Base-by-base conservation (phyloP, 2,113 vertebrate species). In the Lathamus discolor region DNA sequence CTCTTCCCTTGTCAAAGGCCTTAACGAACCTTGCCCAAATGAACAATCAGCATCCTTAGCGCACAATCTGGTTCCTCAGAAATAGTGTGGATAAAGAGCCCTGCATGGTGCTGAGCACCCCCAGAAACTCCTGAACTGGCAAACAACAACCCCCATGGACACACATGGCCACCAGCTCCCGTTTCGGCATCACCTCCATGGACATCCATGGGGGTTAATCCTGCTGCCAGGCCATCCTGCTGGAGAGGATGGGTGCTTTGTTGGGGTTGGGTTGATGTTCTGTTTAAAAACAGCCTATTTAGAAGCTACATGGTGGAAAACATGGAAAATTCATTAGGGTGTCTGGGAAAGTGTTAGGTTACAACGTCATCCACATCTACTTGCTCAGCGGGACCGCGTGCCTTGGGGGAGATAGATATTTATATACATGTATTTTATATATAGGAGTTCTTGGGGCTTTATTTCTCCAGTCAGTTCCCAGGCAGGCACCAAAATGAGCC, bases 291-390 rank as follows among this genome's bases (percentile, higher is more conserved):
- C 90, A 74, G 93, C 87, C 93, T 96, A 64, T 94, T 97, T 88
- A 92, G 92, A 90, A 92, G 55, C 87, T 29, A 88, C 93, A 93
- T 59, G 70, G 69, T 70, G 82, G 90, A 83, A 96, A 96, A 92
- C 94, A 94, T 92, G 93, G 94, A 90, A 96, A 96, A 95, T 94
- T 95, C 93, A 95, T 95, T 93, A 93, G 90, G 67, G 77, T 68
- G 89, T 92, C 96, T 96, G 94, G 94, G 94, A 78, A 72, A 95
- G 92, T 27, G 95, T 85, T 88, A 49, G 88, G 59, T 93, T 88
- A 37, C 92, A 70, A 83, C 84, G 17, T 92, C 94, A 88, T 90
- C 74, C 95, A 55, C 92, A 77, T 96, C 79, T 73, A 81, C 93
- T 95, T 59, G 48, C 90, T 88, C 94, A 90, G 94, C 46, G 2